These are phyloP conservation scores for Epiblema foenella DNA, from an alignment of 2,888 invertebrate genomes.

Conservation along the genomic window DNA sequence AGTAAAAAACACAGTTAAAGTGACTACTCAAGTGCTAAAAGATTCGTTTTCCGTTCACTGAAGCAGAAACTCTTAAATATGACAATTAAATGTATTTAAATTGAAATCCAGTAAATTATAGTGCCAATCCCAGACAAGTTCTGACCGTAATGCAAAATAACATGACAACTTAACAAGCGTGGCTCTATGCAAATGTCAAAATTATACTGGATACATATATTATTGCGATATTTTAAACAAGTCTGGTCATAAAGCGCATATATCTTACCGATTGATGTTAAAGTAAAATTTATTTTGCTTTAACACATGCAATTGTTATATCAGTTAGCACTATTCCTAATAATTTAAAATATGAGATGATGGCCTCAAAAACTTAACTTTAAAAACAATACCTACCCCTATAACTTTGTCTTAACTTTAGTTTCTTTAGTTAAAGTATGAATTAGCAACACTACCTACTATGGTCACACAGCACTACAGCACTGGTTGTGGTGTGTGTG, in stretches of 20 bases:
- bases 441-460: too few relatives aligned
- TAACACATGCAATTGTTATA: too few relatives aligned
- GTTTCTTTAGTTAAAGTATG: too few relatives aligned
- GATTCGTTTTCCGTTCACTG: conserved; percentile 5
- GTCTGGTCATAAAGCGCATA: background rate
- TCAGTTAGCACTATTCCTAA: too few relatives aligned
- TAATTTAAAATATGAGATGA: too few relatives aligned
- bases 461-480: too few relatives aligned
- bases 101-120: background rate
- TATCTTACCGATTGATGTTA: background rate
- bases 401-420: too few relatives aligned
- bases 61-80: conserved; percentile 23
- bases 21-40: conserved; percentile 23
- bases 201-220: background rate
- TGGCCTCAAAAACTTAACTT: too few relatives aligned
- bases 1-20: conserved; percentile 11
- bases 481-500: too few relatives aligned
- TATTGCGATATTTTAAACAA: background rate
- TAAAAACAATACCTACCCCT: too few relatives aligned
- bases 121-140: conserved; percentile 5
- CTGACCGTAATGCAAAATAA: background rate
- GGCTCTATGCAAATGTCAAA: conserved; percentile 15
- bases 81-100: background rate
- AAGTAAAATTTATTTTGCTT: background rate
- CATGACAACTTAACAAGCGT: conserved; percentile 16